A percentile compares a stretch with the other conserved stretches of the same genome.
These are phyloP conservation scores for Crypturellus undulatus DNA, from an alignment of 2,113 vertebrate species.

Conservation along the genomic window DNA sequence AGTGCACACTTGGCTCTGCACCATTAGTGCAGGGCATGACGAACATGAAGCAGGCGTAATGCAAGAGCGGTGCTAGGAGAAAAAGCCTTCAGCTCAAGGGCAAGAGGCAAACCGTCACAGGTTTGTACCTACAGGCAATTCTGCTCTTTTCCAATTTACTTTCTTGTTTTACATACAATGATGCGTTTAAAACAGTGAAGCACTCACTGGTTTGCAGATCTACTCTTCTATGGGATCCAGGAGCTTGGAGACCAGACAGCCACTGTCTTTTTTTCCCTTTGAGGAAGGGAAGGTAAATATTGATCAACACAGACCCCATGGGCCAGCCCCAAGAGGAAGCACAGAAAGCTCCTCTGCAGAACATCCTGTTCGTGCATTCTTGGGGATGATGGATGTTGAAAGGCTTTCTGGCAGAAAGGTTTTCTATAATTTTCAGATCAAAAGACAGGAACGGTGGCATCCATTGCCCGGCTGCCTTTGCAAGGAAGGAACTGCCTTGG, in stretches of 20 bases:
- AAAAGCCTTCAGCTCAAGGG: background rate
- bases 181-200: background rate
- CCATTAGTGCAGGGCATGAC: background rate
- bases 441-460: background rate
- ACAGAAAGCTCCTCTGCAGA: background rate
- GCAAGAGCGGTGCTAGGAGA: background rate
- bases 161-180: background rate
- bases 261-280: background rate
- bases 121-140: background rate
- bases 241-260: background rate
- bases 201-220: background rate
- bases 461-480: background rate
- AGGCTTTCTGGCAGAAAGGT: slow-evolving; percentile 16
- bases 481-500: background rate
- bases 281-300: background rate
- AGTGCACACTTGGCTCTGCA: background rate
- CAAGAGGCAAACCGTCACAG: background rate
- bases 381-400: background rate
- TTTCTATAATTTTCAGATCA: background rate
- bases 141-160: background rate
- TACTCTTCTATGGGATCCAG: background rate
- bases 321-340: slow-evolving; percentile 9
- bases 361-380: background rate
- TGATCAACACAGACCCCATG: background rate
- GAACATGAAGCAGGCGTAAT: background rate